A percentile compares a stretch with the other conserved stretches of the same genome.
These are phyloP conservation scores for Lepas anatifera DNA, from an alignment of 2,888 invertebrate species.

Conservation along the genomic window DNA sequence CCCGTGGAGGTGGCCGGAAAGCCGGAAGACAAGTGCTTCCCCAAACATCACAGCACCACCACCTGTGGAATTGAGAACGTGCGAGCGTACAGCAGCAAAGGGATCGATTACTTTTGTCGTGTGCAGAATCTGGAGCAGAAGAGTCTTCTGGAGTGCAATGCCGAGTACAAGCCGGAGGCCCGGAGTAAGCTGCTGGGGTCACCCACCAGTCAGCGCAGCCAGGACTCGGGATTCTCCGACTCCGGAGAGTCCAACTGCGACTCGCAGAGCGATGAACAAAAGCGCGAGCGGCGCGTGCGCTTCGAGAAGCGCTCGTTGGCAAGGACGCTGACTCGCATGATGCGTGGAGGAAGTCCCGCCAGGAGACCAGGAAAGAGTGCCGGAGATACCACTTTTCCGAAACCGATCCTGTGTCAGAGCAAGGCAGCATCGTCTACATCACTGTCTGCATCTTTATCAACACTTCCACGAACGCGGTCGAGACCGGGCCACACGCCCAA, in stretches of 20 bases:
- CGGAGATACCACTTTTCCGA: not conserved
- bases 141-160: not conserved
- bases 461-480: not conserved
- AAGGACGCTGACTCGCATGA: not conserved
- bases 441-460: too few relatives aligned
- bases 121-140: conserved; percentile 1
- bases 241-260: conserved; percentile 24
- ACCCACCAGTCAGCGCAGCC: conserved; percentile 22
- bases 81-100: not conserved
- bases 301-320: conserved; percentile 18
- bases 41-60: not conserved
- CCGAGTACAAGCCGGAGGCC: not conserved
- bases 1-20: not conserved
- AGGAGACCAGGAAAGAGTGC: not conserved
- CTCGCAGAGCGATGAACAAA: conserved; percentile 22
- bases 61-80: not conserved
- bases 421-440: too few relatives aligned
- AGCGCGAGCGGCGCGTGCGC: conserved; percentile 17
- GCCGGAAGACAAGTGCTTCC: not conserved
- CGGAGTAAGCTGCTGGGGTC: conserved; percentile 14
- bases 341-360: not conserved
- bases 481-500: not conserved
- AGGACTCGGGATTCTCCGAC: conserved; percentile 25
- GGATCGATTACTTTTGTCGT: not conserved
- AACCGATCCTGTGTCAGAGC: not conserved